These are phyloP conservation scores for Gadopsis marmoratus DNA, from an alignment of 2,797 vertebrate species.

Conservation along the genomic window DNA sequence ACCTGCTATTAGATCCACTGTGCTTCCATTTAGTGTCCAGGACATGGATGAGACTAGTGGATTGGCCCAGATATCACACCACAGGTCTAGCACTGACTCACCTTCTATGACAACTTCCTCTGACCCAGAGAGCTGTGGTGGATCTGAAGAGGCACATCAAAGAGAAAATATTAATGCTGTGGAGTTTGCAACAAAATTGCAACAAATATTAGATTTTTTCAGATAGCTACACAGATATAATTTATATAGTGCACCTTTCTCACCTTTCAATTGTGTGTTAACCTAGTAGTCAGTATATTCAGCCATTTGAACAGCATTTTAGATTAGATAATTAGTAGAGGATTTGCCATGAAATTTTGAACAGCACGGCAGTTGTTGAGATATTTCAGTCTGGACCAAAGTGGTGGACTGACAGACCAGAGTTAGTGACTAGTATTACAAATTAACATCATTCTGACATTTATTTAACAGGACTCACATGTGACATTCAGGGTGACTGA, in stretches of 20 bases:
- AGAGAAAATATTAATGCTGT: constrained; percentile 11
- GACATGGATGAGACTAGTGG: constrained; percentile 82
- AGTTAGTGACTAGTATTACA: neutral
- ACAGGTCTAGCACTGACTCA: constrained; percentile 68
- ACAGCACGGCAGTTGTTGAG: too few relatives aligned
- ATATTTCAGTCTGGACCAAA: too few relatives aligned
- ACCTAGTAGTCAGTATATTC: neutral
- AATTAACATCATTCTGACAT: neutral
- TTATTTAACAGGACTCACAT: constrained; percentile 86
- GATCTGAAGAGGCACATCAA: constrained; percentile 79
- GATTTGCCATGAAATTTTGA: too few relatives aligned
- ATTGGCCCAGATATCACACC: constrained; percentile 87
- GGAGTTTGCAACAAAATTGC: neutral
- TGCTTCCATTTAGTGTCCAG: constrained; percentile 84
- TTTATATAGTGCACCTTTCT: neutral
- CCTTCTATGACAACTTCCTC: constrained; percentile 74
- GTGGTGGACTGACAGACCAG: too few relatives aligned
- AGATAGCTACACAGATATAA: neutral
- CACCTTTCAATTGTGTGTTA: neutral
- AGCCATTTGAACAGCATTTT: neutral
- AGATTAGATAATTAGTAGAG: too few relatives aligned
- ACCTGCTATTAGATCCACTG: constrained; percentile 75
- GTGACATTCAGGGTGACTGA: constrained; percentile 88
- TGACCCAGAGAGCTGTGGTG: constrained; percentile 80
- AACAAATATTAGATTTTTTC: neutral